phyloP scores from a whole-genome alignment of 2,888 invertebrate species.

The Escarpia spicata region DNA sequence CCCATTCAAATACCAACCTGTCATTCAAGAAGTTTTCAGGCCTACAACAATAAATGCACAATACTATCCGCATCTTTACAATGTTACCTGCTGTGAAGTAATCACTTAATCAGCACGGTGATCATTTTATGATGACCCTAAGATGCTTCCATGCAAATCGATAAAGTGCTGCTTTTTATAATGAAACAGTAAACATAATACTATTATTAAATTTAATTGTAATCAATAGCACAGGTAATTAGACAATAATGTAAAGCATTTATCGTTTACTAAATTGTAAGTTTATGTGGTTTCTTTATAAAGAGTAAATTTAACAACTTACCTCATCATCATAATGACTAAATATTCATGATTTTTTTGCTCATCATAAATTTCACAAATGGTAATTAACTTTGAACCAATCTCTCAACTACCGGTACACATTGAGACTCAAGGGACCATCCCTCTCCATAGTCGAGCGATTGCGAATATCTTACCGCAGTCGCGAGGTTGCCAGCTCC shows the following conservation, averaged over 20 bases:
- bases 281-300: background rate
- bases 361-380: background rate
- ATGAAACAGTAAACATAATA: too few relatives aligned
- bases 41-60: background rate
- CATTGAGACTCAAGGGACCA: background rate
- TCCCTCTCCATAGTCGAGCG: background rate
- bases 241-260: background rate
- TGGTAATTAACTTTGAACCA: background rate
- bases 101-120: too few relatives aligned
- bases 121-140: too few relatives aligned
- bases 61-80: too few relatives aligned
- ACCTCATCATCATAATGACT: background rate
- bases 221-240: too few relatives aligned
- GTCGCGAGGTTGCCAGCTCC: background rate
- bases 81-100: too few relatives aligned
- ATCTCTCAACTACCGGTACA: background rate
- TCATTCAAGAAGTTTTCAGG: background rate
- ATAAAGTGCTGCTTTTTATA: too few relatives aligned
- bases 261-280: background rate
- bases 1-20: too few relatives aligned
- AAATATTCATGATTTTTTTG: background rate
- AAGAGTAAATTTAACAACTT: background rate
- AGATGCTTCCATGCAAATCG: too few relatives aligned
- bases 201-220: too few relatives aligned
- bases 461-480: background rate